Conservation (phyloP, 2,888 invertebrate genomes). For the Amorpha juglandis region DNA sequence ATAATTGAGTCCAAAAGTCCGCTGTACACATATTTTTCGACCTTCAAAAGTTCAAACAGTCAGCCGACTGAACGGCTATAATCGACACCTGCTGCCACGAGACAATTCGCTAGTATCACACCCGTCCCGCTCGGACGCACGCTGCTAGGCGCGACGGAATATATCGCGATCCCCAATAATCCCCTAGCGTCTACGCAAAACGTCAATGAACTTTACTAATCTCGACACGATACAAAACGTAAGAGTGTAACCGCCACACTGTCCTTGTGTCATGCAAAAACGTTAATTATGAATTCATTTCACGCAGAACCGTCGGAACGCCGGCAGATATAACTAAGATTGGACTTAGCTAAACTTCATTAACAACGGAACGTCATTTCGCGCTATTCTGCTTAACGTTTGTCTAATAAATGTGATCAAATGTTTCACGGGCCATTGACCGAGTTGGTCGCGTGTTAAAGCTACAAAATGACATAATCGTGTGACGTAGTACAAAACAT, state of each 20-base stretch:
- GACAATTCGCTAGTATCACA: conserved; percentile 64
- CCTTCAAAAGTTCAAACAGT: conserved; percentile 79
- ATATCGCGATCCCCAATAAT: conserved; percentile 45
- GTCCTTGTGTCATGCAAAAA: conserved; percentile 58
- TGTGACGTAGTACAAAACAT: conserved; percentile 40
- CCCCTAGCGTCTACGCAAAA: conserved; percentile 67
- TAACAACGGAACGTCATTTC: conserved; percentile 54
- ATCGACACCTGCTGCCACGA: conserved; percentile 77
- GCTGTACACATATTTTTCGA: conserved; percentile 66
- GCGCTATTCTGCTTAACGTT: conserved; percentile 41
- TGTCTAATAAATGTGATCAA: conserved; percentile 41
- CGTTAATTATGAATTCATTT: conserved; percentile 58
- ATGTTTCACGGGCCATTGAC: conserved; percentile 53
- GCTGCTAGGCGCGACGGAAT: conserved; percentile 43
- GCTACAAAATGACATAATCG: conserved; percentile 53
- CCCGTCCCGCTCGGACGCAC: conserved; percentile 51
- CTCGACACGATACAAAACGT: conserved; percentile 65
- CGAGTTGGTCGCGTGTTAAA: conserved; percentile 50
- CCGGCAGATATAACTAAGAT: conserved; percentile 55
- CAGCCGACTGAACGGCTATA: conserved; percentile 69
- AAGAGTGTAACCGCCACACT: conserved; percentile 43
- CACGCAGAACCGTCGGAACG: conserved; percentile 52
- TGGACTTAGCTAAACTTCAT: conserved; percentile 56
- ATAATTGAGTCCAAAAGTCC: conserved; percentile 32
- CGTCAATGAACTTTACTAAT: conserved; percentile 80